Percentiles rank a stretch among this genome's conserved stretches.
Conservation (phyloP, 2,113 vertebrate genomes). For the Psilopogon haemacephalus region DNA sequence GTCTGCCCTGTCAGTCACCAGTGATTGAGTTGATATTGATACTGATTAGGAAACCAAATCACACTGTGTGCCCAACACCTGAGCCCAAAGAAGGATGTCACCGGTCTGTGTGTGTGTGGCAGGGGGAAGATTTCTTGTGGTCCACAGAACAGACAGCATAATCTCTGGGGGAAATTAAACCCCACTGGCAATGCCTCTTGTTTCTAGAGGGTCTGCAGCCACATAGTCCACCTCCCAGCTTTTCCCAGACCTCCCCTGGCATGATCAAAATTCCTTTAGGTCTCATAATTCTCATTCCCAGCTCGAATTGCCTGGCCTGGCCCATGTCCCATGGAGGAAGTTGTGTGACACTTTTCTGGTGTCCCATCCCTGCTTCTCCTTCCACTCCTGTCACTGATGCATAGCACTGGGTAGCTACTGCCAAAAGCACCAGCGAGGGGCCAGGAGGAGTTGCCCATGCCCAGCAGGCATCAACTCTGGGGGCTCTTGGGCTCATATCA, state of each 20-base stretch:
- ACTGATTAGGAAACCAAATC: neutral
- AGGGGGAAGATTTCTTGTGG: too few relatives aligned
- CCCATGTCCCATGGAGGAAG: too few relatives aligned
- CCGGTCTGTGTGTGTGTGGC: too few relatives aligned
- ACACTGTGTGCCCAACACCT: neutral
- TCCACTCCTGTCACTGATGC: neutral
- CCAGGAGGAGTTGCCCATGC: neutral
- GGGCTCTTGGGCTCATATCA: neutral
- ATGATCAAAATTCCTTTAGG: too few relatives aligned
- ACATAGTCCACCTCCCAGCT: too few relatives aligned
- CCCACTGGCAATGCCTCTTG: too few relatives aligned
- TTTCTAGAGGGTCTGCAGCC: too few relatives aligned
- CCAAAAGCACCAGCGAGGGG: accelerated
- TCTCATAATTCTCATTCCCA: too few relatives aligned
- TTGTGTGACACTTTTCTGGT: neutral
- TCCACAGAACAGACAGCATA: too few relatives aligned
- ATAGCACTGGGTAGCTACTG: neutral
- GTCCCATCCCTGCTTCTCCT: neutral
- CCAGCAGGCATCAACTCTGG: neutral
- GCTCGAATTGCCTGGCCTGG: too few relatives aligned
- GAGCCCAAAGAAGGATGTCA: neutral
- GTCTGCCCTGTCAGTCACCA: neutral
- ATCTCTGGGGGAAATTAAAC: too few relatives aligned
- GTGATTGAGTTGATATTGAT: slow-evolving; percentile 26
- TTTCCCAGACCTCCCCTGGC: too few relatives aligned